Percentiles rank a stretch among this genome's conserved stretches.
phyloP scores from a whole-genome alignment of 2,888 invertebrate genomes.

The Drosophila koepferae region DNA sequence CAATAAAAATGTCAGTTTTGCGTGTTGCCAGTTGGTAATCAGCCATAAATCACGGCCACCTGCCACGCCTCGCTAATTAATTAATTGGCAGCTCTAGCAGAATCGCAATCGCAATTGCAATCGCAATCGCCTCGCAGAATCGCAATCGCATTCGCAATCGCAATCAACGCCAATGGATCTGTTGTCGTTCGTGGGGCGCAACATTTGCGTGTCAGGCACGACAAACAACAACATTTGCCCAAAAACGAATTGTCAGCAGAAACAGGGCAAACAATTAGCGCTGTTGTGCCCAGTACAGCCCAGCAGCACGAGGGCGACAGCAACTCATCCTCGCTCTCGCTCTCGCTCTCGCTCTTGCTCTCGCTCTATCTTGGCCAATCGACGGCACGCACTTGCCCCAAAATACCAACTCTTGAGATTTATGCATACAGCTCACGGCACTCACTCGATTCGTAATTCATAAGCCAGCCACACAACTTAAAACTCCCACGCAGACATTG shows the following conservation, averaged over 20 bases:
- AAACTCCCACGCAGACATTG: constrained; percentile 2
- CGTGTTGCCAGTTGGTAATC: constrained; percentile 35
- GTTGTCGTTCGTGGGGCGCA: constrained; percentile 20
- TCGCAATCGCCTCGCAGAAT: constrained; percentile 6
- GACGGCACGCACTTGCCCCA: constrained; percentile 60
- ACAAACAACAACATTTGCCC: constrained; percentile 43
- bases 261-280: constrained; percentile 71
- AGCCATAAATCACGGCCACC: constrained; percentile 57
- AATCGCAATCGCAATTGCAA: constrained; percentile 10
- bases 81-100: constrained; percentile 63
- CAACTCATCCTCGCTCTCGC: neutral
- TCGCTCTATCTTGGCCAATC: constrained; percentile 51
- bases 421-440: constrained; percentile 64
- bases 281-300: constrained; percentile 7
- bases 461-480: constrained; percentile 29
- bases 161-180: constrained; percentile 37
- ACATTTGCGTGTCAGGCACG: constrained; percentile 58
- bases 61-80: constrained; percentile 62
- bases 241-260: constrained; percentile 69
- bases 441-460: constrained; percentile 37
- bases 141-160: constrained; percentile 16
- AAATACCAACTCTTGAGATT: constrained; percentile 40
- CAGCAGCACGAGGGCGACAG: neutral
- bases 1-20: constrained; percentile 67
- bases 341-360: too few species aligned